Conservation (phyloP, 2,113 vertebrate species). For the Apteryx mantelli region DNA sequence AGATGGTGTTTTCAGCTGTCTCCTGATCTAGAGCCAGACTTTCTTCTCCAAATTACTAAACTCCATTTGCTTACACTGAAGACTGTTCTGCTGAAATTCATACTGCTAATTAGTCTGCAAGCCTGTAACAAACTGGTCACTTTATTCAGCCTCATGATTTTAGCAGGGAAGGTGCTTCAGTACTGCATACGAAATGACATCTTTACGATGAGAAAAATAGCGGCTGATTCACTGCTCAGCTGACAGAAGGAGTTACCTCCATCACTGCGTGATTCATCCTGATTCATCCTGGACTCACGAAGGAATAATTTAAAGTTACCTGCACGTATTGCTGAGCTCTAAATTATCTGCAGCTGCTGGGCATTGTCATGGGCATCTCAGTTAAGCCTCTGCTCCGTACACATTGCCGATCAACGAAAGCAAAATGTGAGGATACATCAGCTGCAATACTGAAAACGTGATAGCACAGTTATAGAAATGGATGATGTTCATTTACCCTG, state of each 20-base stretch:
- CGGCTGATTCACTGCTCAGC: conserved; percentile 40
- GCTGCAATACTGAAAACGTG: not conserved
- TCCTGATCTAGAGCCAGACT: not conserved
- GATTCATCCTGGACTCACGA: conserved; percentile 15
- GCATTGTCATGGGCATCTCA: not conserved
- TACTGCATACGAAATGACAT: not conserved
- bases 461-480: not conserved
- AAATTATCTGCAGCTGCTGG: not conserved
- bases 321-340: not conserved
- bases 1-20: not conserved
- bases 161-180: conserved; percentile 26
- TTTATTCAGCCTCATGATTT: conserved; percentile 39
- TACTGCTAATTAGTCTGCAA: not conserved
- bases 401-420: not conserved
- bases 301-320: not conserved
- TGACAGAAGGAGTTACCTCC: conserved; percentile 47
- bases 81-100: not conserved
- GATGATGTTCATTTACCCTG: not conserved
- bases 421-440: not conserved
- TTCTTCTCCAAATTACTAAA: not conserved
- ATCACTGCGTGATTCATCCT: conserved; percentile 26
- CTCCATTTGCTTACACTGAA: not conserved
- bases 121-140: conserved; percentile 7
- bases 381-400: not conserved
- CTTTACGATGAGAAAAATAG: conserved; percentile 32